Evolutionary conservation across 2,888 invertebrate genomes (phyloP).

Genomic region (Archaeoteleia sp.): DNA sequence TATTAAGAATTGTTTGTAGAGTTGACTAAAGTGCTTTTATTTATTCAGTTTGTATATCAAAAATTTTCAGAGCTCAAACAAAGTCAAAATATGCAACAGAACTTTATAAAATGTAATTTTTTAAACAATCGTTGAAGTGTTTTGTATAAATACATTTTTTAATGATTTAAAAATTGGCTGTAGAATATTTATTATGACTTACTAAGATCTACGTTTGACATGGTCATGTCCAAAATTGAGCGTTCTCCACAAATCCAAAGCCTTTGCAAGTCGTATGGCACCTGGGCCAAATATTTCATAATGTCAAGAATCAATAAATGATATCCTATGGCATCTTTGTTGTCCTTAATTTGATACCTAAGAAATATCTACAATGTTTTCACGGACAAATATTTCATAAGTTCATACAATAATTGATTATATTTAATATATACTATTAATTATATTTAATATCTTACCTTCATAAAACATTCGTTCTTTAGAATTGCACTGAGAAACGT

Average conservation of each 20-base stretch:
- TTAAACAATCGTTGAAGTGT: too few species aligned
- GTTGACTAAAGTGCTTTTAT: too few species aligned
- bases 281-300: slow-evolving; percentile 58
- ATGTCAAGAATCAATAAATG: slow-evolving; percentile 63
- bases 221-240: slow-evolving; percentile 58
- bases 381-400: too few species aligned
- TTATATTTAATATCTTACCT: slow-evolving; percentile 39
- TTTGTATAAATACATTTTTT: background rate
- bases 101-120: too few species aligned
- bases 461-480: slow-evolving; percentile 38
- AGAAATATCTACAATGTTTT: slow-evolving; percentile 60
- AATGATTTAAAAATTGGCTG: slow-evolving; percentile 2
- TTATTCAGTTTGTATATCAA: too few species aligned
- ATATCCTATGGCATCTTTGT: slow-evolving; percentile 58
- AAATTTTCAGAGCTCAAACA: too few species aligned
- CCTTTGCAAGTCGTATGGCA: slow-evolving; percentile 52
- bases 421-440: too few species aligned
- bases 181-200: slow-evolving; percentile 41
- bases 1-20: too few species aligned
- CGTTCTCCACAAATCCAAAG: slow-evolving; percentile 56
- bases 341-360: slow-evolving; percentile 50
- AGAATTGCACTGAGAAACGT: slow-evolving; percentile 56
- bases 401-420: too few species aligned
- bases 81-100: too few species aligned
- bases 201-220: slow-evolving; percentile 60